These are phyloP conservation scores for Coregonus sp. DNA, from an alignment of 2,797 vertebrate species.

Conservation along the genomic window DNA sequence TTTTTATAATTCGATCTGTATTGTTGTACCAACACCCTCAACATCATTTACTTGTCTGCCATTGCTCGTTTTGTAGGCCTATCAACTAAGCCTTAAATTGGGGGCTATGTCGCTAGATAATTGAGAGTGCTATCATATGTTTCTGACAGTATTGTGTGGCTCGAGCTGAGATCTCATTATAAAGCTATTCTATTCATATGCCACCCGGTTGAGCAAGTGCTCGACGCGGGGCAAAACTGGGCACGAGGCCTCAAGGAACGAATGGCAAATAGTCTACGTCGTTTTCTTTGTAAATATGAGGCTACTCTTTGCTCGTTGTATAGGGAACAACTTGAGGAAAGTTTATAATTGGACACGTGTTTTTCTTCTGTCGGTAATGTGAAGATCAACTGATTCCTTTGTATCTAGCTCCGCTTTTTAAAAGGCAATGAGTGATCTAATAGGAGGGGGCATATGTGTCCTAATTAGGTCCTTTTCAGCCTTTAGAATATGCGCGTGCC, in stretches of 20 bases:
- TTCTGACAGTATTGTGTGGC: conserved; percentile 63
- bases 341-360: conserved; percentile 75
- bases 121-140: conserved; percentile 58
- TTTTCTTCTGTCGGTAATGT: conserved; percentile 49
- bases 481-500: conserved; percentile 55
- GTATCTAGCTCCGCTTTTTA: conserved; percentile 58
- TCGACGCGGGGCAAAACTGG: conserved; percentile 30
- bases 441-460: conserved; percentile 59
- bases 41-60: not conserved
- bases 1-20: not conserved
- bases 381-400: conserved; percentile 67
- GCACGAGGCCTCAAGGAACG: conserved; percentile 27
- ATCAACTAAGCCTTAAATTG: conserved; percentile 10
- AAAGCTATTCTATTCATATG: conserved; percentile 56
- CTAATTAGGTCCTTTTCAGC: conserved; percentile 70
- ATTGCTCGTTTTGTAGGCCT: not conserved
- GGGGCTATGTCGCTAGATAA: not conserved
- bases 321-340: conserved; percentile 67
- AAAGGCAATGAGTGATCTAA: conserved; percentile 61
- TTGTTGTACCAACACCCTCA: not conserved
- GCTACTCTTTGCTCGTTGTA: conserved; percentile 20
- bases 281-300: conserved; percentile 66
- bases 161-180: conserved; percentile 50
- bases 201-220: conserved; percentile 28
- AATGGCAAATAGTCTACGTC: conserved; percentile 32